Evolutionary conservation across 2,888 invertebrate species (phyloP), one percentile per base, ranked within the genome.

Genomic region (Scaptomyza tumidula): DNA sequence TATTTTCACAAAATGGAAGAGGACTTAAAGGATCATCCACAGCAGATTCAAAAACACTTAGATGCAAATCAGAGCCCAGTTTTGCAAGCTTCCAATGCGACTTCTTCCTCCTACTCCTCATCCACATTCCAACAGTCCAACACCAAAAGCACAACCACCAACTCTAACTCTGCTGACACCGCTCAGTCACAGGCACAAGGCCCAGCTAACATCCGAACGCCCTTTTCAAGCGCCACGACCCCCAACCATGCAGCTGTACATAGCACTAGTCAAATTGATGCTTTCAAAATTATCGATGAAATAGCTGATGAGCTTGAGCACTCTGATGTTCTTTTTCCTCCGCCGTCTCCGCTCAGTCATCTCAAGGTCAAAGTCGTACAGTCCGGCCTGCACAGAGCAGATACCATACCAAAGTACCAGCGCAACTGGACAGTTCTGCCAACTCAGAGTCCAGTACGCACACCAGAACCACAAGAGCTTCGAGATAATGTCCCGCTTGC

Each of bases 371-470:
- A 90, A 75, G 69, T 88, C 78, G 78, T 89, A 57, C 92, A 93
- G 80, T 93, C 94, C 59, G 94, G 94, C 62, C 92, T 95, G 73
- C 94, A 94, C 64, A 94, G 93, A 91, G 93, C 95, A 16, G 94
- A 94, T 78, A 93, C 92, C 86, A 93, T 95, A 86, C 95, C 95
- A 9, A 92, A 93, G 61, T 95, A 95, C 89, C 95, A 95, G 91
- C 93, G 93, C 90, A 93, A 94, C 89, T 93, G 95, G 89, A 94
- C 94, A 69, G 93, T 93, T 80, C 89, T 94, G 70, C 93, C 93
- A 61, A 93, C 94, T 75, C 94, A 94, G 90, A 93, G 93, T 87
- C 92, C 92, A 60, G 93, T 93, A 45, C 93, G 93, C 80, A 94
- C 94, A 29, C 94, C 94, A 68, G 94, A 94, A 88, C 92, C 93